Percentiles rank a stretch among this genome's conserved stretches.
Evolutionary conservation across 2,797 vertebrate species (phyloP).

Genomic region (Muscicapa striata): DNA sequence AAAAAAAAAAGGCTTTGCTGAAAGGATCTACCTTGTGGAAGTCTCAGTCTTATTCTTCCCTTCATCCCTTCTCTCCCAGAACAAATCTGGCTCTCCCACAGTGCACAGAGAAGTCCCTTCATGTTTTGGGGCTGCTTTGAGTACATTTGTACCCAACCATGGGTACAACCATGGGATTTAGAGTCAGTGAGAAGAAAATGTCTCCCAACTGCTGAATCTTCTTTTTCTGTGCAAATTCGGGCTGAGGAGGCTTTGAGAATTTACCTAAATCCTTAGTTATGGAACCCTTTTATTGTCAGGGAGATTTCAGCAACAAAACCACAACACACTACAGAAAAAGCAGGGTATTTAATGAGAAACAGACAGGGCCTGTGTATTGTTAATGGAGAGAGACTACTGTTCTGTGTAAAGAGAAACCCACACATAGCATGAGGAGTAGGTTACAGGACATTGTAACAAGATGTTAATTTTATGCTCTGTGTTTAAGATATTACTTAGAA

Average conservation of each 20-base stretch:
- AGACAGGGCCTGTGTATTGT: slow-evolving; percentile 30
- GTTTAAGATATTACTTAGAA: neutral
- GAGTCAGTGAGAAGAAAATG: neutral
- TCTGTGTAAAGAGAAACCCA: slow-evolving; percentile 39
- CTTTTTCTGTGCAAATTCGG: neutral
- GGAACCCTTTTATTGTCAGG: neutral
- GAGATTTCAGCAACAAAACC: neutral
- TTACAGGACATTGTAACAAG: slow-evolving; percentile 5
- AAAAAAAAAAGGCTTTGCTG: neutral
- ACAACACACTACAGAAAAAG: neutral
- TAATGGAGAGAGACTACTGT: slow-evolving; percentile 49
- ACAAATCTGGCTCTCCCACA: neutral
- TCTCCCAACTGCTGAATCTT: neutral
- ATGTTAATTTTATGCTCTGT: neutral
- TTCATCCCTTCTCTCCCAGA: neutral
- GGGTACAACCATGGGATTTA: fast-evolving
- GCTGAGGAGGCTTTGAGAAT: neutral
- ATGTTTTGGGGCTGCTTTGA: neutral
- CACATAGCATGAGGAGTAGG: neutral
- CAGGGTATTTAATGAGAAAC: slow-evolving; percentile 52
- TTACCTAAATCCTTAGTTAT: neutral
- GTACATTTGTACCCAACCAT: neutral
- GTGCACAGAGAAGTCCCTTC: neutral
- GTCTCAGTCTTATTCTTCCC: neutral
- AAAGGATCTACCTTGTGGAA: neutral